Evolutionary conservation across 2,888 invertebrate genomes (phyloP).

Genomic region (Philaethria dido): DNA sequence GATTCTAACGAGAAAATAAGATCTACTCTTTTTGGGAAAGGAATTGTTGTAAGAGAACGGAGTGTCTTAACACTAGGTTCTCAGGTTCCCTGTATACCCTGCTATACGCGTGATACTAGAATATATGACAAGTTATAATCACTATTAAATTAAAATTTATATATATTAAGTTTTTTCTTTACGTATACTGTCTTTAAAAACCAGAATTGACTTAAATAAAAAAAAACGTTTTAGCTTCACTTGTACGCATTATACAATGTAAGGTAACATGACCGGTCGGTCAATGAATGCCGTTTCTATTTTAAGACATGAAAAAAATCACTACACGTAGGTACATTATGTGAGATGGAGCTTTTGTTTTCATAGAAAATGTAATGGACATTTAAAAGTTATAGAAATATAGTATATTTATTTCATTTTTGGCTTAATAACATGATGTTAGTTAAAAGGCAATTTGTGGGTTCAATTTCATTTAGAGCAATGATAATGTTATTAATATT

Average conservation of each 20-base stretch:
- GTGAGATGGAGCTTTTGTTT: conserved; percentile 1
- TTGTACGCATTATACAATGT: neutral
- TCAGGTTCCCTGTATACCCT: no score
- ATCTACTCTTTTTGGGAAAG: no score
- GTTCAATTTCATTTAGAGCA: neutral
- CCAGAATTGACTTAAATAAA: neutral
- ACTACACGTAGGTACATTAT: neutral
- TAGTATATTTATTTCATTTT: no score
- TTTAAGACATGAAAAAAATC: conserved; percentile 6
- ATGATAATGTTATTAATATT: neutral
- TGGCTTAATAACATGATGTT: no score
- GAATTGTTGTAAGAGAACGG: no score
- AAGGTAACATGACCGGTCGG: conserved; percentile 1
- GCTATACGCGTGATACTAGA: no score
- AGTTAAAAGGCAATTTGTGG: neutral
- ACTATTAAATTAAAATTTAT: no score
- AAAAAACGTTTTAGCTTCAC: neutral
- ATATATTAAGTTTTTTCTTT: no score
- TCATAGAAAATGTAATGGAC: neutral
- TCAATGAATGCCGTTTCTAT: conserved; percentile 22
- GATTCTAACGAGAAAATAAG: no score
- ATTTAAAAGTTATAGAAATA: no score
- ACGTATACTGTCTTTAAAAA: neutral
- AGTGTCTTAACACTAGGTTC: no score
- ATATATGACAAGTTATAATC: no score